Base-by-base conservation (phyloP, 2,888 invertebrate genomes). In the Octodonta nipae region DNA sequence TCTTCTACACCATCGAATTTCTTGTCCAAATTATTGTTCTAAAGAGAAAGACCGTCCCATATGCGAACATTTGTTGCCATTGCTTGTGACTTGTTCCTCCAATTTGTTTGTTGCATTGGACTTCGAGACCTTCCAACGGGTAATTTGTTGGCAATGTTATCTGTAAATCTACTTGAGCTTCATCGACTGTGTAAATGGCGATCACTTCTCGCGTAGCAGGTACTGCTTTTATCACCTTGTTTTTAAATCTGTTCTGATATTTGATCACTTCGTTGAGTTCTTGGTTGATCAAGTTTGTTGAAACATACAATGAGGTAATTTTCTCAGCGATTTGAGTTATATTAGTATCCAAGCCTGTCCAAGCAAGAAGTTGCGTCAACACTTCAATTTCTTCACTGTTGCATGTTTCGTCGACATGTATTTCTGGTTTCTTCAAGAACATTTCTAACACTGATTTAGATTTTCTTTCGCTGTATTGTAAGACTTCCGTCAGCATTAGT, bases 1-100 rank as follows among this genome's bases (percentile, higher is more conserved):
- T 89, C 91, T 55, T 93, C 88, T 1, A 89, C 75, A 2, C 84
- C 86, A 54, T 86, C 83, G 59, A 93, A 85, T 54, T 80, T 79
- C 55, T 81, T 82, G 57, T 85, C 84, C 38, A 95, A 70, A 58
- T 84, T 86, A 36, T 71, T 71, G 55, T 85, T 82, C 93, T 93
- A 95, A 51, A 89, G 67, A 32, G 72, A 69, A 20, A 95, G 64
- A 29, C 89, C 93, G 61, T 88, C 84, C 62, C 83, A 73, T 41
- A 95, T 75, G 2, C 83, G 75, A 16, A 93, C 93, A 65, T 91
- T 89, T 86, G 73, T 42, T 84, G 68, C 71, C 83, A 81, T 49
- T 77, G 68, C 61, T 82, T 80, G 52, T 79, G 76, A 1, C 73
- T 66, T 4, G 73, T 69, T 13, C 77, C 76, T n/a, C 75, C 75